A percentile compares a stretch with the other conserved stretches of the same genome.
Evolutionary conservation across 35 echinoderm and acorn worm genomes (phyloP).

Genomic region (Nesometra sesokonis): DNA sequence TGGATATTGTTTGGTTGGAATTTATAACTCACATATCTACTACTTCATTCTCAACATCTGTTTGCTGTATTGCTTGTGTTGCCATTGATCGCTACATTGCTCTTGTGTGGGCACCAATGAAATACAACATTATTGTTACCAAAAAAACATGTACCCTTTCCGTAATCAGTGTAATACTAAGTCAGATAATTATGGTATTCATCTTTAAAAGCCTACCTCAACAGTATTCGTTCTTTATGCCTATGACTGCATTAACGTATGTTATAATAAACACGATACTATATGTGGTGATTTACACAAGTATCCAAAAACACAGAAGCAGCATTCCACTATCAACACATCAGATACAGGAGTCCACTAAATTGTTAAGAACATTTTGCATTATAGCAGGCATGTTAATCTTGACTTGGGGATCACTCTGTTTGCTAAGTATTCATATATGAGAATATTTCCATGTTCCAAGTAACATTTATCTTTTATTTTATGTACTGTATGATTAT

Average conservation of each 20-base stretch:
- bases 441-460: background rate
- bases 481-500: background rate
- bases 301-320: background rate
- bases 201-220: too few relatives aligned
- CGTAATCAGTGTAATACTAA: background rate
- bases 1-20: too few relatives aligned
- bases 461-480: background rate
- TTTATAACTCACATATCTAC: too few relatives aligned
- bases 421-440: background rate
- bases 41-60: background rate
- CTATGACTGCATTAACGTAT: background rate
- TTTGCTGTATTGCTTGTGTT: background rate
- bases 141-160: background rate
- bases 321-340: background rate
- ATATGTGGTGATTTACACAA: background rate
- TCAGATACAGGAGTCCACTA: background rate
- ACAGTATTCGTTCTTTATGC: background rate
- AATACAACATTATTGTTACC: background rate
- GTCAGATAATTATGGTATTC: background rate
- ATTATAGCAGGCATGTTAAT: background rate
- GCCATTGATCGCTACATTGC: background rate
- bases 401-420: background rate
- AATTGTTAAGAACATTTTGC: background rate
- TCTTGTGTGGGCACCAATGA: background rate
- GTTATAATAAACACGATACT: background rate